Conservation (phyloP, 2,113 vertebrate genomes). For the Merops nubicus region DNA sequence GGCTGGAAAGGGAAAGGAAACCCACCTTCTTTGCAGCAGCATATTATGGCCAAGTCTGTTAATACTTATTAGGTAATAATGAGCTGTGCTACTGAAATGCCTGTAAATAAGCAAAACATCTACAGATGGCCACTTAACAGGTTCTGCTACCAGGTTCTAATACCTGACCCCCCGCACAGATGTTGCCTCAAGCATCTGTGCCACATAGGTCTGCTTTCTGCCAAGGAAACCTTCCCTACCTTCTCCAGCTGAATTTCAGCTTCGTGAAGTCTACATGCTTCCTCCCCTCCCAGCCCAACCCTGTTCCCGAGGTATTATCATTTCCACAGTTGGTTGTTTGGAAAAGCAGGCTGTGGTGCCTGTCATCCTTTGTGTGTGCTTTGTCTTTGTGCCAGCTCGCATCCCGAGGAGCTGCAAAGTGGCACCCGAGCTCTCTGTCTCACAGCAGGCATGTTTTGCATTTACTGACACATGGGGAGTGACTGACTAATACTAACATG, state of each 20-base stretch:
- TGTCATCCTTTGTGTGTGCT: slow-evolving; percentile 63
- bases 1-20: not conserved
- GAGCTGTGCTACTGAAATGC: not conserved
- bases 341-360: slow-evolving; percentile 53
- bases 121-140: slow-evolving; percentile 41
- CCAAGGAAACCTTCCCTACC: not conserved
- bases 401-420: slow-evolving; percentile 55
- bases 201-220: not conserved
- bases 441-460: slow-evolving; percentile 65
- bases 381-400: slow-evolving; percentile 61
- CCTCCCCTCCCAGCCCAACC: not conserved
- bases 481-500: slow-evolving; percentile 72
- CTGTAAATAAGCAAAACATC: slow-evolving; percentile 34
- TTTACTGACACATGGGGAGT: slow-evolving; percentile 70
- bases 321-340: slow-evolving; percentile 21
- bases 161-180: slow-evolving; percentile 12
- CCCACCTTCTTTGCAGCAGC: not conserved
- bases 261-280: not conserved
- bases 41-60: not conserved
- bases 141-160: not conserved
- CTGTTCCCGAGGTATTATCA: not conserved
- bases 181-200: not conserved
- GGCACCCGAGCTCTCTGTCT: slow-evolving; percentile 53
- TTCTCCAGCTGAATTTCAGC: not conserved
- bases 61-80: slow-evolving; percentile 36